Evolutionary conservation across 2,888 invertebrate species (phyloP).

Genomic region (Andrena camellia): DNA sequence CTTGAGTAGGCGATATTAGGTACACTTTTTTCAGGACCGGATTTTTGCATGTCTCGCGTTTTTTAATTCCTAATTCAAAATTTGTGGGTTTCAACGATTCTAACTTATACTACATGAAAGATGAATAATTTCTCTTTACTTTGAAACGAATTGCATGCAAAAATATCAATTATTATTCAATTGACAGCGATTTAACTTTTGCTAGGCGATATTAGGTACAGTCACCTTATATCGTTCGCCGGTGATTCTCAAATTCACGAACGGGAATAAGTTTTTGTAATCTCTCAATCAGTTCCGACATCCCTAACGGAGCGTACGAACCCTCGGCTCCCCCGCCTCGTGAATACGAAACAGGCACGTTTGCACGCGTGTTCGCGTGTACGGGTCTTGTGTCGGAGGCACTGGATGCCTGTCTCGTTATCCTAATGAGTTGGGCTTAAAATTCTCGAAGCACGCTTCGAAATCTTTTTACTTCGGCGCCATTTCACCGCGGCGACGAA

Average conservation of each 20-base stretch:
- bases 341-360: slow-evolving; percentile 56
- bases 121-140: no score
- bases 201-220: no score
- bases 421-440: slow-evolving; percentile 68
- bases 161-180: no score
- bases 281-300: slow-evolving; percentile 49
- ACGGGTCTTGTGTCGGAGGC: slow-evolving; percentile 50
- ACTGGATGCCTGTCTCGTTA: slow-evolving; percentile 65
- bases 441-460: slow-evolving; percentile 62
- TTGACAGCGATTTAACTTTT: no score
- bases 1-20: no score
- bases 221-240: not conserved
- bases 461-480: slow-evolving; percentile 59
- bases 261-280: slow-evolving; percentile 42
- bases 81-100: no score
- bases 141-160: no score
- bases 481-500: slow-evolving; percentile 39
- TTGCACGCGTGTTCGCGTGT: slow-evolving; percentile 30
- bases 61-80: no score
- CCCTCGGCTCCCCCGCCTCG: slow-evolving; percentile 14
- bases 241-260: slow-evolving; percentile 36
- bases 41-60: no score
- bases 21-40: no score
- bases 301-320: slow-evolving; percentile 34
- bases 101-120: no score